These are phyloP conservation scores for Cephus sareptanus DNA, from an alignment of 2,888 invertebrate genomes.

Conservation along the genomic window DNA sequence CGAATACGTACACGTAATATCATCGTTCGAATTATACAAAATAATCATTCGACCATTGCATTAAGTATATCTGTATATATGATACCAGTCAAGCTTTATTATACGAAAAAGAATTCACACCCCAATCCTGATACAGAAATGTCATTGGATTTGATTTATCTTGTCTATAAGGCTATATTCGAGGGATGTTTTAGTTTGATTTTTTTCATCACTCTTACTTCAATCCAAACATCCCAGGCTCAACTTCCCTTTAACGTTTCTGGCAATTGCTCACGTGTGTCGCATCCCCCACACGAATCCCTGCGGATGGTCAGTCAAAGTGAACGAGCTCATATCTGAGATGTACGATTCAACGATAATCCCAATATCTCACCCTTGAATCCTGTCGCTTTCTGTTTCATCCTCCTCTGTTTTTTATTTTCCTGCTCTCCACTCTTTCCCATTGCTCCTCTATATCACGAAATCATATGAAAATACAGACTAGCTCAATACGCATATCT, in stretches of 20 bases:
- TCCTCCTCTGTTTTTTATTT: background rate
- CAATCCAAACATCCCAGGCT: background rate
- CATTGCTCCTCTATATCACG: background rate
- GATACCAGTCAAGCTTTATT: background rate
- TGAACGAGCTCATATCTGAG: background rate
- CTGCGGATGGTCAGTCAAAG: constrained; percentile 3
- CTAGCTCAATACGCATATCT: background rate
- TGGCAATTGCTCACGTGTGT: background rate
- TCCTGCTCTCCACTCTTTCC: background rate
- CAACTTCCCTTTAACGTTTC: background rate
- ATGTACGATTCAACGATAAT: background rate
- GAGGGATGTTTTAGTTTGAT: background rate
- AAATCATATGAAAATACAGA: background rate
- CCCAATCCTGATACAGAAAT: background rate
- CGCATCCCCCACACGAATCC: background rate
- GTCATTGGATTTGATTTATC: background rate
- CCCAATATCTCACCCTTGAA: background rate
- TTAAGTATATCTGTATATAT: background rate
- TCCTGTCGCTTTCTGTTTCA: background rate
- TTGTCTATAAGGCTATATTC: background rate
- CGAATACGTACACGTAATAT: background rate
- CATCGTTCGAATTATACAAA: background rate
- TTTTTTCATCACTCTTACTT: background rate
- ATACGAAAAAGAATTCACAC: background rate
- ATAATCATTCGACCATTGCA: background rate